Conservation (phyloP, 2,113 vertebrate species). For the Myotis brandtii region DNA sequence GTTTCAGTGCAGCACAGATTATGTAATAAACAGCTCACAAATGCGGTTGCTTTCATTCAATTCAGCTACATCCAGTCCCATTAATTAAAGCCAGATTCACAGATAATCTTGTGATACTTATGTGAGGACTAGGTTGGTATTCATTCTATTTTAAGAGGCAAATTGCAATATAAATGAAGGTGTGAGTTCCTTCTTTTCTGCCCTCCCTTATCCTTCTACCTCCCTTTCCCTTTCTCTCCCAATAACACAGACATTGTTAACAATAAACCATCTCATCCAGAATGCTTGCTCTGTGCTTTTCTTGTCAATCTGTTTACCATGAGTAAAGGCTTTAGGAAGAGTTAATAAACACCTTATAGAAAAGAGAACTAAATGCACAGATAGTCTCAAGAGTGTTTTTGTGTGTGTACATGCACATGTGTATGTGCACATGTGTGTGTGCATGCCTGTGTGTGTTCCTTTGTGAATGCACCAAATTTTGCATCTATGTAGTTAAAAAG, state of each 20-base stretch:
- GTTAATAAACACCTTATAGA: constrained; percentile 72
- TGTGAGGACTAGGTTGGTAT: constrained; percentile 39
- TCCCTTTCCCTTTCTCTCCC: constrained; percentile 65
- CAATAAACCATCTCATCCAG: constrained; percentile 75
- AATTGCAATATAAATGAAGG: constrained; percentile 82
- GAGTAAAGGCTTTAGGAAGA: constrained; percentile 76
- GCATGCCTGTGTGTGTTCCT: background rate
- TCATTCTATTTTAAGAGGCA: constrained; percentile 80
- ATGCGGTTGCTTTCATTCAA: constrained; percentile 28
- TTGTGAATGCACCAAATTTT: background rate
- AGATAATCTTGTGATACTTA: constrained; percentile 65
- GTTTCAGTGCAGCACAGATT: background rate
- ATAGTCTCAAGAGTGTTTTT: background rate
- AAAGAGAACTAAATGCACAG: constrained; percentile 69
- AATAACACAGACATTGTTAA: constrained; percentile 75
- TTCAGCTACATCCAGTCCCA: constrained; percentile 40
- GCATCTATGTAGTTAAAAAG: background rate
- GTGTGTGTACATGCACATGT: background rate
- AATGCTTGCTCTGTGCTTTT: constrained; percentile 71
- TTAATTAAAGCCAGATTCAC: constrained; percentile 78
- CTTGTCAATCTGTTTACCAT: constrained; percentile 78
- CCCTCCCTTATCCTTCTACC: background rate
- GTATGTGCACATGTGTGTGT: background rate
- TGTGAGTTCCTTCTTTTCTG: constrained; percentile 54
- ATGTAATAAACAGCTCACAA: constrained; percentile 64